Base-by-base conservation (phyloP, 2,888 invertebrate species). In the Tyria jacobaeae region DNA sequence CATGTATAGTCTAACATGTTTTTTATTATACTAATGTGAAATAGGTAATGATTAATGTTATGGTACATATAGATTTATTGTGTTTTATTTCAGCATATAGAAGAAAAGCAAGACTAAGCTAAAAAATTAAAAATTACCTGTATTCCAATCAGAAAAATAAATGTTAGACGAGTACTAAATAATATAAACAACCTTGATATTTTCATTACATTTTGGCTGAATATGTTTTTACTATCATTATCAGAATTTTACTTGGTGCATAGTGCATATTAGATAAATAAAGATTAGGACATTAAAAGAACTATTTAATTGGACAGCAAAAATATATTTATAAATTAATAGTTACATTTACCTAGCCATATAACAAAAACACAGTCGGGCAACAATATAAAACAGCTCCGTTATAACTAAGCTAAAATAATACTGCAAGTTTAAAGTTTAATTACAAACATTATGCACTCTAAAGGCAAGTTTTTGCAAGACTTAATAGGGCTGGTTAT, bases 321-420 rank as follows among this genome's bases (percentile, higher is more conserved):
- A 50, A 41, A 55, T 60, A 60, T 55, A 60, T 60, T 60, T 60
- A 44, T 27, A 60, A 24, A 60, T 34, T 41, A 60, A 50, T 39
- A 55, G 34, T 35, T 50, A 60, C 51, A 51, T 27, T n/a, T 48
- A 10, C n/a, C n/a, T 41, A 50, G 3, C 14, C 24, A 53, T 50
- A 49, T 17, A 41, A 15, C 12, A 44, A 15, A 21, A 54, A 44
- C n/a, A 44, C 21, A 54, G 21, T 12, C 44, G 34, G 21, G 21
- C 7, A 44, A 21, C 12, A 44, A 21, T 1, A 25, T 15, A 15
- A 6, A 49, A 49, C n/a, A 27, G 15, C 15, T n/a, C 15, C n/a
- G 3, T 49, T 25, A 49, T 27, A 27, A 7, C 48, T 25, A 37
- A 39, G 17, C 25, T 25, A 21, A 51, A n/a, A n/a, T 25, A 39